Evolutionary conservation across 2,797 vertebrate genomes (phyloP).

Genomic region (Eremophila alpestris): DNA sequence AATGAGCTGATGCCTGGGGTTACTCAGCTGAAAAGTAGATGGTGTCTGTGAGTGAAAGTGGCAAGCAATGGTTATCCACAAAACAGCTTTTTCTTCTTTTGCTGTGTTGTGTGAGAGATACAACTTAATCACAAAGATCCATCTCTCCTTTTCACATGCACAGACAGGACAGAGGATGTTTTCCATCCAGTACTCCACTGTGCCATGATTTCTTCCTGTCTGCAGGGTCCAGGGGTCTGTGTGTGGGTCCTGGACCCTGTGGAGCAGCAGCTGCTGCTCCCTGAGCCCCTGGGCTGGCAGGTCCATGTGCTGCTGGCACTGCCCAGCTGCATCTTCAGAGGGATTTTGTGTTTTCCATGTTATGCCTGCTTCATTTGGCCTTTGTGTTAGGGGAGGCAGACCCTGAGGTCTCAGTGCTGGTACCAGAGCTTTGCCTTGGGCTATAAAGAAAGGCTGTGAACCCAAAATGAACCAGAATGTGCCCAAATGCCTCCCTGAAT

Average conservation of each 20-base stretch:
- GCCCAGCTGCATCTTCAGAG: background rate
- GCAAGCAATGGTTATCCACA: background rate
- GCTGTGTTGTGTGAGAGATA: background rate
- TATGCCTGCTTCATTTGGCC: background rate
- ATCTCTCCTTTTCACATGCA: background rate
- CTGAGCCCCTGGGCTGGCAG: background rate
- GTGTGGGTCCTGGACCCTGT: background rate
- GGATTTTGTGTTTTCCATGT: background rate
- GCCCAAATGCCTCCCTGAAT: background rate
- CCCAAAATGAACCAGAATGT: background rate
- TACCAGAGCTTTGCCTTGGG: background rate
- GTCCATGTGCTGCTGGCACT: rapidly evolving
- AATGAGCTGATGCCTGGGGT: background rate
- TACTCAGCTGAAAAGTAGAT: background rate
- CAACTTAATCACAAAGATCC: background rate
- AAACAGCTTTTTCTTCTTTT: background rate
- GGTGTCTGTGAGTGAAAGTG: background rate
- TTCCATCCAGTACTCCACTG: background rate
- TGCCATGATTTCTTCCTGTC: background rate
- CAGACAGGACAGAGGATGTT: background rate
- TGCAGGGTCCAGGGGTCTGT: rapidly evolving
- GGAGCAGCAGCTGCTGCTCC: background rate
- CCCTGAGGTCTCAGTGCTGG: background rate
- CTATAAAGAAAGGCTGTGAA: background rate
- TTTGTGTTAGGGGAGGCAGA: background rate